Conservation (phyloP, 2,797 vertebrate genomes). For the Argyrosomus regius region DNA sequence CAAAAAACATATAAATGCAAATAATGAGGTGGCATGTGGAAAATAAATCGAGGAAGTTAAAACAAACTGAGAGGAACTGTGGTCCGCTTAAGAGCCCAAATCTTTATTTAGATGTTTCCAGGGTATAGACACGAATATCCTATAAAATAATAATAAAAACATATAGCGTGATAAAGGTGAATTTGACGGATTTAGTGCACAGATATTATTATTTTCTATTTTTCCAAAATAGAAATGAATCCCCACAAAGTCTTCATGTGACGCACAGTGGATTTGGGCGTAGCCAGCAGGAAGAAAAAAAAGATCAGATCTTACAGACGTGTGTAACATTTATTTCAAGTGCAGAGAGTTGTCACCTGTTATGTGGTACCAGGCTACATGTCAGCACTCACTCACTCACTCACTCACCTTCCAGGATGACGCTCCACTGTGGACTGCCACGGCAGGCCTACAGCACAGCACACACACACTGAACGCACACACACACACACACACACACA, state of each 20-base stretch:
- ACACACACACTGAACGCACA: not conserved
- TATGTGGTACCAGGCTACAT: conserved; percentile 66
- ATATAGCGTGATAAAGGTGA: conserved; percentile 45
- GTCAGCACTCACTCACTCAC: conserved; percentile 60
- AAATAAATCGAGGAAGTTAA: conserved; percentile 67
- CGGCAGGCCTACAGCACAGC: conserved; percentile 41
- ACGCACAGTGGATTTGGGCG: conserved; percentile 53
- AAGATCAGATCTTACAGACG: conserved; percentile 66
- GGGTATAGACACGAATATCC: conserved; percentile 19
- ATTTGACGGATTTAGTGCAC: conserved; percentile 62
- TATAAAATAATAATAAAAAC: conserved; percentile 14
- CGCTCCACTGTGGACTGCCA: conserved; percentile 44
- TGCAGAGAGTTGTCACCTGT: conserved; percentile 82
- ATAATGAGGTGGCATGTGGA: conserved; percentile 77
- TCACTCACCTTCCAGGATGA: conserved; percentile 53
- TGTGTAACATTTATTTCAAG: conserved; percentile 72
- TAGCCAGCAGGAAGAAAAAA: conserved; percentile 60
- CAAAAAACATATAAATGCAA: conserved; percentile 71
- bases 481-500: not conserved
- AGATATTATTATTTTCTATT: conserved; percentile 19
- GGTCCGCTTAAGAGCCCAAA: conserved; percentile 59
- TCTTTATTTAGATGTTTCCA: conserved; percentile 65
- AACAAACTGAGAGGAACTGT: conserved; percentile 67
- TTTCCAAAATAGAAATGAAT: conserved; percentile 55
- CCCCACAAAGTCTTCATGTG: conserved; percentile 21